A percentile compares a stretch with the other conserved stretches of the same genome.
Conservation (phyloP, 2,113 vertebrate species). For the Numida meleagris region DNA sequence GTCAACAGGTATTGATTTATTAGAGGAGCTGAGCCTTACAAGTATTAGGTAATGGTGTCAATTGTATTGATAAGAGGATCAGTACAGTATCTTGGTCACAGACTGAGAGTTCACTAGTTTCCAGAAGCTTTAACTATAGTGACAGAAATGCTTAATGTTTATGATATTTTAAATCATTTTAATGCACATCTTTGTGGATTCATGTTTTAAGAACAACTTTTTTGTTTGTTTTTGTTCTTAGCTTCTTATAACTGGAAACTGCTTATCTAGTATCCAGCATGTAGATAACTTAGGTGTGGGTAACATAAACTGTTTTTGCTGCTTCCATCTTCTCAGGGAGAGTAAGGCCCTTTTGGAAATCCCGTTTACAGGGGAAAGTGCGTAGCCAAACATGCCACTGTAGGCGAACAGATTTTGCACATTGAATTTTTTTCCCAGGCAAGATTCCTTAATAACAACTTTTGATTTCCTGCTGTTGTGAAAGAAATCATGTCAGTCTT, state of each 20-base stretch:
- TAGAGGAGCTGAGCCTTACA: background rate
- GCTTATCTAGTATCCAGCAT: background rate
- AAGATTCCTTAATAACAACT: background rate
- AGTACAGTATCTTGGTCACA: background rate
- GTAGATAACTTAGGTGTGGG: background rate
- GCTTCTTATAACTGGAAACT: background rate
- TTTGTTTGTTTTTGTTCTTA: background rate
- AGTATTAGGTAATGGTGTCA: background rate
- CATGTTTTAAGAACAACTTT: background rate
- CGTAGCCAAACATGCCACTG: background rate
- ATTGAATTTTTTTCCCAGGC: background rate
- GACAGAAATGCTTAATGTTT: background rate
- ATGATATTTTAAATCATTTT: background rate
- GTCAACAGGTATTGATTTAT: slow-evolving; percentile 17
- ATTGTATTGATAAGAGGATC: background rate
- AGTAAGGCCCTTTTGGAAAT: background rate
- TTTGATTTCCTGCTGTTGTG: background rate
- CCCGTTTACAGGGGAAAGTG: background rate
- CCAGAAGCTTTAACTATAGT: background rate
- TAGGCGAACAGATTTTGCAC: background rate
- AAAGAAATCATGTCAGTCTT: background rate
- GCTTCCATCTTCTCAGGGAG: background rate
- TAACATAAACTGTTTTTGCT: background rate
- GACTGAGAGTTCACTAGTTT: background rate
- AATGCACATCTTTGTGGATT: background rate